Evolutionary conservation across 1,140 invertebrate species (phyloP).

Genomic region (Trichomalopsis sarcophagae): DNA sequence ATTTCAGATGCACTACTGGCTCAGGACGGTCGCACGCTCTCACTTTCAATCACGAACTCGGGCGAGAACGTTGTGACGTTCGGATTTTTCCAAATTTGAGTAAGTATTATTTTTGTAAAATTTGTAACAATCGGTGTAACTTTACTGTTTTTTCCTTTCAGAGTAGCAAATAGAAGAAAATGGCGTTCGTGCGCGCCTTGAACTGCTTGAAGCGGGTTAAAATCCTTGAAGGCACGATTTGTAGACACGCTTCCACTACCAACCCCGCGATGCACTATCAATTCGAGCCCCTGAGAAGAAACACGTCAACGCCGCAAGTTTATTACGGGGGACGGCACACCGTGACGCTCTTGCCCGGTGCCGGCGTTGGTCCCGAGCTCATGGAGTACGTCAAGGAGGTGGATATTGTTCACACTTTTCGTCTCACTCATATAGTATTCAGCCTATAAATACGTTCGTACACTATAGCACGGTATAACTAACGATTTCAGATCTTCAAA

Average conservation of each 20-base stretch:
- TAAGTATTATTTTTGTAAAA: too few relatives aligned
- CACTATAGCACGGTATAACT: too few relatives aligned
- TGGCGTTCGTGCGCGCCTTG: too few relatives aligned
- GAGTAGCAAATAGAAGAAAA: neutral
- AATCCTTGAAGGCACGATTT: too few relatives aligned
- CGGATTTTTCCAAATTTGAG: neutral
- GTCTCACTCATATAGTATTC: too few relatives aligned
- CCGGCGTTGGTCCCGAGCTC: conserved; percentile 95
- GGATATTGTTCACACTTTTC: conserved; percentile 55
- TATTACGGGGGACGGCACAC: conserved; percentile 96
- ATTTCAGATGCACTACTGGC: neutral
- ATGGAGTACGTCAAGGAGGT: conserved; percentile 91
- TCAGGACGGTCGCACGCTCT: too few relatives aligned
- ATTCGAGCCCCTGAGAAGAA: neutral
- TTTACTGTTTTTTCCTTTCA: too few relatives aligned
- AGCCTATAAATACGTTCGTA: neutral
- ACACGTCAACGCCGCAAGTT: conserved; percentile 83
- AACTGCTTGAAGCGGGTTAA: too few relatives aligned
- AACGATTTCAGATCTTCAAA: conserved; percentile 73
- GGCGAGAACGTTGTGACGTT: neutral
- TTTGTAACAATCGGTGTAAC: too few relatives aligned
- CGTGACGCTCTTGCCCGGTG: conserved; percentile 94
- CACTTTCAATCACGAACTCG: neutral
- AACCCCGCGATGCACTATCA: neutral
- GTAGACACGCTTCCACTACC: neutral